Percentiles rank a stretch among this genome's conserved stretches.
Evolutionary conservation across 2,797 vertebrate genomes (phyloP).

Genomic region (Crenichthys baileyi): DNA sequence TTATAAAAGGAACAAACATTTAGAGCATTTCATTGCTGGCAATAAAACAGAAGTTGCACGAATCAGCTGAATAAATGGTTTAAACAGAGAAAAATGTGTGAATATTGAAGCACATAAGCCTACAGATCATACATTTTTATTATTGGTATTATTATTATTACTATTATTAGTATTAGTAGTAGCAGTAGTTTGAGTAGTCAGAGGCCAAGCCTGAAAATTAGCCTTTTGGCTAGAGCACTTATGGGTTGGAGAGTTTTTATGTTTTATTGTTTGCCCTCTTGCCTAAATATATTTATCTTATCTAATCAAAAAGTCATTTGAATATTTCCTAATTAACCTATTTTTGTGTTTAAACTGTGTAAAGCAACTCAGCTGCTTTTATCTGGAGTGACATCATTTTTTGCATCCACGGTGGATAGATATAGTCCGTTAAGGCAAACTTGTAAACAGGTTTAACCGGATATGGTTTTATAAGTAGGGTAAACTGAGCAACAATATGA

Average conservation of each 20-base stretch:
- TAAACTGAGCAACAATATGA: constrained; percentile 4
- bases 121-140: no score
- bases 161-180: no score
- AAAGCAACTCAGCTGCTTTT: neutral
- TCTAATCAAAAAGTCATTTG: neutral
- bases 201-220: no score
- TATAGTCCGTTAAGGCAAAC: constrained; percentile 40
- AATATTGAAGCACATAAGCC: neutral
- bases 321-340: neutral
- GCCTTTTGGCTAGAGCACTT: no score
- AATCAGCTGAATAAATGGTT: no score
- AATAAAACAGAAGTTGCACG: neutral
- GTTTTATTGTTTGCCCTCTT: neutral
- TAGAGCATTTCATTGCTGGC: neutral
- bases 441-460: constrained; percentile 78
- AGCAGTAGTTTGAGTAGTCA: no score
- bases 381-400: neutral
- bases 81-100: neutral
- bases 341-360: neutral
- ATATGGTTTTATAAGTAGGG: constrained; percentile 31
- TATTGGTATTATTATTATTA: no score
- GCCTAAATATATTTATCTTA: neutral
- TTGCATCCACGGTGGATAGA: constrained; percentile 10
- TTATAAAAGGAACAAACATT: neutral
- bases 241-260: neutral